Conservation (phyloP, 2,797 vertebrate genomes). For the Rhinoraja longicauda region DNA sequence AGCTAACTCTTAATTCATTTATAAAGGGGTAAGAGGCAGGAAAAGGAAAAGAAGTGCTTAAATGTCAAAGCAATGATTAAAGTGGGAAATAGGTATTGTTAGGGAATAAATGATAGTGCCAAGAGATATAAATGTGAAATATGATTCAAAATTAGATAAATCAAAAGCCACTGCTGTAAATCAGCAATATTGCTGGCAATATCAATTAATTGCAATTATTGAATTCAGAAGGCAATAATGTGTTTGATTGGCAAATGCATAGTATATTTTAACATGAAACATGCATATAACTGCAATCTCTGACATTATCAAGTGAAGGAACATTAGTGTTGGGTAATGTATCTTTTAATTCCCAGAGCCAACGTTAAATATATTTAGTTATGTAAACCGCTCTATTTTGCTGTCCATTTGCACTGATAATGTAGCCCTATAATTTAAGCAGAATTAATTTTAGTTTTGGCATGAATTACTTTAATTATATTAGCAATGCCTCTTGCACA, state of each 20-base stretch:
- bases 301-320: not conserved
- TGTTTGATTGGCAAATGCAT: not conserved
- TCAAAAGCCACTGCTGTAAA: no score
- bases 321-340: not conserved
- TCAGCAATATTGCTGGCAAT: no score
- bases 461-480: not conserved
- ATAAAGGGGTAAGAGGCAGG: no score
- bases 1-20: no score
- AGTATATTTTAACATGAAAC: not conserved
- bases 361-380: not conserved
- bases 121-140: no score
- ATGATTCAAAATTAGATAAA: no score
- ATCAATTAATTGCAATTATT: no score
- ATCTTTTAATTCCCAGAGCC: not conserved
- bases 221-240: no score
- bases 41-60: no score
- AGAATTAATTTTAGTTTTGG: not conserved
- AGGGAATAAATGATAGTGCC: no score
- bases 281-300: not conserved
- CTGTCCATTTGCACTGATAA: not conserved
- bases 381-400: not conserved
- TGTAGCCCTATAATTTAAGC: not conserved
- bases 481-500: not conserved
- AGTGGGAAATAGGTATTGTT: no score
- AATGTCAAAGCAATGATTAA: no score